These are phyloP conservation scores for Schizopygopsis pylzovi DNA, from an alignment of 2,797 vertebrate genomes.

Conservation along the genomic window DNA sequence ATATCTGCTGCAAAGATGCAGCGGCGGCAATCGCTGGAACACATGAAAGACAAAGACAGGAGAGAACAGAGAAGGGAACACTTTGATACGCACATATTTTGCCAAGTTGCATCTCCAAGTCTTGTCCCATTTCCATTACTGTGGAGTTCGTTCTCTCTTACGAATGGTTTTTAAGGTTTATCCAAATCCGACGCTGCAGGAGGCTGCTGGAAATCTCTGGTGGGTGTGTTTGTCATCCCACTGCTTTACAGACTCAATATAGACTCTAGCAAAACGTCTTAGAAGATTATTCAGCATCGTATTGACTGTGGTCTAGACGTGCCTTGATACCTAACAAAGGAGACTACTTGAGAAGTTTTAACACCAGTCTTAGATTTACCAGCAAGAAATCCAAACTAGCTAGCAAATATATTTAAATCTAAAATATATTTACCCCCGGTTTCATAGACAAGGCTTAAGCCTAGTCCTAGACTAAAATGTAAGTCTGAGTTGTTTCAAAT, in stretches of 20 bases:
- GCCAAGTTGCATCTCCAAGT: constrained; percentile 32
- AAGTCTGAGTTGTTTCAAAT: too few species aligned
- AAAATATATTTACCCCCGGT: too few species aligned
- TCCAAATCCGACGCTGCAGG: constrained; percentile 30
- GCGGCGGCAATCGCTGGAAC: constrained; percentile 4
- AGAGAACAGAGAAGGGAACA: constrained; percentile 27
- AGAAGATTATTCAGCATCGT: background rate
- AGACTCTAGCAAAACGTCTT: constrained; percentile 24
- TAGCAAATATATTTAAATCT: background rate
- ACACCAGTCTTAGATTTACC: background rate
- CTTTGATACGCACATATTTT: constrained; percentile 50
- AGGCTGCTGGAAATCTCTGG: constrained; percentile 13
- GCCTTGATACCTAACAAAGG: constrained; percentile 15
- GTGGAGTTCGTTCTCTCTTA: constrained; percentile 19
- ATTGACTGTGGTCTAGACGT: constrained; percentile 12
- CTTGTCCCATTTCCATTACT: constrained; percentile 35
- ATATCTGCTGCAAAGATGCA: constrained; percentile 24
- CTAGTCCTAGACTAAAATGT: too few species aligned
- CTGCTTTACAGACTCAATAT: background rate
- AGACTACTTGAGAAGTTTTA: background rate
- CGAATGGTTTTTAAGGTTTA: constrained; percentile 28
- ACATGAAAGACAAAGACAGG: constrained; percentile 34
- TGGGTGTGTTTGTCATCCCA: constrained; percentile 29
- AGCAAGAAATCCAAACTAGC: background rate
- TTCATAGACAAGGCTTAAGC: too few species aligned